Conservation (phyloP, 1,140 invertebrate species). For the Holotrichia oblita region DNA sequence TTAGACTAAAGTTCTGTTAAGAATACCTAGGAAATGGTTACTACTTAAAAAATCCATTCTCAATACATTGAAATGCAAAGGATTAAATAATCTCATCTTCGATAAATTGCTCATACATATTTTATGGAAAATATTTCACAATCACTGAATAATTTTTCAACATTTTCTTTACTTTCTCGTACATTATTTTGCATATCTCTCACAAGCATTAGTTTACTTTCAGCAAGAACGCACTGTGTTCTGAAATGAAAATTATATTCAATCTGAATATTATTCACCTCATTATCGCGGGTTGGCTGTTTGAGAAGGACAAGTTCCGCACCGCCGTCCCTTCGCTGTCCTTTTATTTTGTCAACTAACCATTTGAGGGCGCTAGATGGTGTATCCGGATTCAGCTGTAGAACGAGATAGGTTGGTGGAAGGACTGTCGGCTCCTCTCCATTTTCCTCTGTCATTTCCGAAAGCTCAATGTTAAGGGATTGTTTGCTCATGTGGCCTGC, state of each 20-base stretch:
- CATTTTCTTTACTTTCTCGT: no score
- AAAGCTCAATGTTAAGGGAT: conserved; percentile 49
- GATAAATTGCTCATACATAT: no score
- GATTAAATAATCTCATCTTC: no score
- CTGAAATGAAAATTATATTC: conserved; percentile 16
- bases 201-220: no score
- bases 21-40: no score
- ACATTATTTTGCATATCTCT: no score
- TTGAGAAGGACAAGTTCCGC: conserved; percentile 68
- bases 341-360: conserved; percentile 68
- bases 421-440: conserved; percentile 55
- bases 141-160: no score
- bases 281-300: conserved; percentile 59
- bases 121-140: no score
- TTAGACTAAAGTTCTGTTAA: no score
- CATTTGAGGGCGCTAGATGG: conserved; percentile 66
- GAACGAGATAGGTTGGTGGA: conserved; percentile 66
- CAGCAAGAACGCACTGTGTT: background rate
- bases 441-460: conserved; percentile 48
- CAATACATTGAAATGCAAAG: no score
- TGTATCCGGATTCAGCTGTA: conserved; percentile 63
- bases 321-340: conserved; percentile 66
- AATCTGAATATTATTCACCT: conserved; percentile 29
- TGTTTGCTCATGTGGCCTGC: conserved; percentile 47
- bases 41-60: no score